A percentile compares a stretch with the other conserved stretches of the same genome.
Evolutionary conservation across 2,113 vertebrate genomes (phyloP).

Genomic region (Podilymbus podiceps): DNA sequence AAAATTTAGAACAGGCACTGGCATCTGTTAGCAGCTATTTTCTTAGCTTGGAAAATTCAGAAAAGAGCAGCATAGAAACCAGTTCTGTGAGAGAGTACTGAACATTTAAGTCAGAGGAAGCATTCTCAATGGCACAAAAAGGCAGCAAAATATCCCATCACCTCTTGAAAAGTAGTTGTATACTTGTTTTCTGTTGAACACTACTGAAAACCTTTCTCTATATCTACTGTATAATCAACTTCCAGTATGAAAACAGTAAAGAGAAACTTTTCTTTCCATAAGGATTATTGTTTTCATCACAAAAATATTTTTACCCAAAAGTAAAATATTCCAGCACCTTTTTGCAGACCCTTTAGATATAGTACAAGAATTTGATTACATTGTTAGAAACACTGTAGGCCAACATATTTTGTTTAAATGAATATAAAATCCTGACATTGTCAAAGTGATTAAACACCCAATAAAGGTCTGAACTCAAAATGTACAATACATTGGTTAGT

Average conservation of each 20-base stretch:
- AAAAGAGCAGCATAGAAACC: not conserved
- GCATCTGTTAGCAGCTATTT: not conserved
- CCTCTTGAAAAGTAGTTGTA: not conserved
- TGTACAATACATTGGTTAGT: not conserved
- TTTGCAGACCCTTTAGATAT: not conserved
- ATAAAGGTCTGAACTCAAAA: not conserved
- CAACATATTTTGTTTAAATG: not conserved
- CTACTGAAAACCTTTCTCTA: not conserved
- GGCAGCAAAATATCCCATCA: not conserved
- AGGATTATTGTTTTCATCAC: not conserved
- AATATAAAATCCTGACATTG: not conserved
- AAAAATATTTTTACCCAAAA: not conserved
- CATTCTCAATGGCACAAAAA: not conserved
- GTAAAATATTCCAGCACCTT: not conserved
- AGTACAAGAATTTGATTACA: not conserved
- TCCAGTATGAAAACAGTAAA: not conserved
- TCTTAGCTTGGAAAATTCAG: not conserved
- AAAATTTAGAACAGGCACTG: not conserved
- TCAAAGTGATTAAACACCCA: not conserved
- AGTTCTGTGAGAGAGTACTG: not conserved
- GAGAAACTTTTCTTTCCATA: not conserved
- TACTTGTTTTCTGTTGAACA: not conserved
- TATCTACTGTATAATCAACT: not conserved
- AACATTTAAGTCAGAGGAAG: not conserved
- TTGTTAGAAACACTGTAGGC: not conserved